Percentiles rank a stretch among this genome's conserved stretches.
Evolutionary conservation across 2,797 vertebrate species (phyloP).

Genomic region (Alfaro cultratus): DNA sequence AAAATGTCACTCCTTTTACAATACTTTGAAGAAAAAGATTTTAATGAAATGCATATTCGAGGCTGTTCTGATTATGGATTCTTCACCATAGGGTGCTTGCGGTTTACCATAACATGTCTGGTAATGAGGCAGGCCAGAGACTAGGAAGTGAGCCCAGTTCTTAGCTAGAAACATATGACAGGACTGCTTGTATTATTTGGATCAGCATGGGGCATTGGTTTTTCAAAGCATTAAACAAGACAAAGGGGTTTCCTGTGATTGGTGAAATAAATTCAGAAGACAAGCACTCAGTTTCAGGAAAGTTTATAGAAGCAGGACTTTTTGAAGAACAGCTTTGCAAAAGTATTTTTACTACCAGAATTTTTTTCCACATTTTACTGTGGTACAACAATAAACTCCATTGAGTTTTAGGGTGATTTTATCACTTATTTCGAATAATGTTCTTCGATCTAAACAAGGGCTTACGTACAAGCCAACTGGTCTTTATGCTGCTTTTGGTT

Average conservation of each 20-base stretch:
- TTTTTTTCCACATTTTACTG: not conserved
- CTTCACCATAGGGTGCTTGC: constrained; percentile 21
- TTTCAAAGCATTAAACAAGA: constrained; percentile 8
- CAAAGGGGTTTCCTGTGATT: constrained; percentile 23
- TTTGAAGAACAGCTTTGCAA: not conserved
- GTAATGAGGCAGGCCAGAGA: constrained; percentile 34
- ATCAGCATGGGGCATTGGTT: constrained; percentile 14
- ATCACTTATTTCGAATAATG: not conserved
- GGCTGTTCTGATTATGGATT: constrained; percentile 49
- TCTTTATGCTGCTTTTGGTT: not conserved
- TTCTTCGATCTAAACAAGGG: not conserved
- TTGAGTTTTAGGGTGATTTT: not conserved
- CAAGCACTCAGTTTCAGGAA: constrained; percentile 9
- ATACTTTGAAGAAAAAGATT: constrained; percentile 22
- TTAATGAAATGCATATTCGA: constrained; percentile 23
- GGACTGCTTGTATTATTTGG: constrained; percentile 27
- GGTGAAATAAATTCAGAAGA: constrained; percentile 18
- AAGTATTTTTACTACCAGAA: not conserved
- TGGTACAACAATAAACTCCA: not conserved
- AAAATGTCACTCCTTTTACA: constrained; percentile 2
- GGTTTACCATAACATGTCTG: constrained; percentile 35
- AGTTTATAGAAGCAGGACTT: constrained; percentile 6
- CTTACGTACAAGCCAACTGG: not conserved
- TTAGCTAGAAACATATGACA: constrained; percentile 46
- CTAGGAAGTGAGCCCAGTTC: constrained; percentile 27